Base-by-base conservation (phyloP, 1,140 invertebrate genomes). In the Goniozus legneri region DNA sequence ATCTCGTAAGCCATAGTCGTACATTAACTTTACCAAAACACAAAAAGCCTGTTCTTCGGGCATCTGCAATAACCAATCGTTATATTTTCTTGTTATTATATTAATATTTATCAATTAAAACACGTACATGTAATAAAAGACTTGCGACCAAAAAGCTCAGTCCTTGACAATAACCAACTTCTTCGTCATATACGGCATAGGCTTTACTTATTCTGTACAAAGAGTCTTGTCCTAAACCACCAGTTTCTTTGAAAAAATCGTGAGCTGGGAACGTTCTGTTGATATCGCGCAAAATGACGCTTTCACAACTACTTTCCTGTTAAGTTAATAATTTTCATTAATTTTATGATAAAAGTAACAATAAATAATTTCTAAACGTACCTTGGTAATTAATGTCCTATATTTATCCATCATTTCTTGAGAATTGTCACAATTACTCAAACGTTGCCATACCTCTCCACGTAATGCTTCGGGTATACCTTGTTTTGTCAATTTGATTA, bases 21-120 rank as follows among this genome's bases (percentile, higher is more conserved):
- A 97, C 96, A 99, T 99, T 6, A 99, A 84, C 60, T 93, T 89
- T 1, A 98, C 92, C 31, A 99, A 71, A 3, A 99, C 87, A 73
- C 92, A 95, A 74, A 99, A 99, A 1, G 96, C 94, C 81, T 99
- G 95, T 71, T 99, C 97, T 79, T 99, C 97, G 1, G 96, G 96
- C 95, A 99, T 98, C 92, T 98, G 66, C 4, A 76, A 74, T 59
- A 30, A 52, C 30, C 47, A 27, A 27, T 27, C 10, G 10, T 6
- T 27, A 10, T 27, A 27, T 27, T 6, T 10, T 10, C 10, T 27
- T 4, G 24, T 27, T 6, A 27, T n/a, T n/a, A n/a, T n/a, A n/a
- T n/a, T n/a, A n/a, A n/a, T n/a, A n/a, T 27, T 27, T 27, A 27
- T 6, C 4, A 27, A 27, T 6, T 6, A 27, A 35, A 44, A 13